Evolutionary conservation across 2,888 invertebrate species (phyloP).

Genomic region (Sipha maydis): DNA sequence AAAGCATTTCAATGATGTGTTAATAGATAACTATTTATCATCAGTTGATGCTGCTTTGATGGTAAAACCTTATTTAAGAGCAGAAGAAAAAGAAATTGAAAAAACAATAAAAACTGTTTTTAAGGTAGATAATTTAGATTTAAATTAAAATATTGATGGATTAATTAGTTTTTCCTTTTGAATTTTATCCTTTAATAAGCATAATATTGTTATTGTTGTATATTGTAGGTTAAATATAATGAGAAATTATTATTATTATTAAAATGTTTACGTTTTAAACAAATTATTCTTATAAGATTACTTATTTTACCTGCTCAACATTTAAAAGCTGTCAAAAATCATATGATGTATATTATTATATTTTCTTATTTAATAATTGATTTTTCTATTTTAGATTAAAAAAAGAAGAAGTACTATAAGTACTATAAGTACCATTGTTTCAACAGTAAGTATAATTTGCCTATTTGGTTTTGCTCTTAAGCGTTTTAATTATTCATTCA

Average conservation of each 20-base stretch:
- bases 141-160: not conserved
- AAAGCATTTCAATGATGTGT: conserved; percentile 7
- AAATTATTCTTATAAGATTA: not conserved
- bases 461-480: conserved; percentile 9
- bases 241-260: not conserved
- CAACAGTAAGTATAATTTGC: not conserved
- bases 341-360: not conserved
- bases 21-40: conserved; percentile 46
- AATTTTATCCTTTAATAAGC: not conserved
- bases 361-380: not conserved
- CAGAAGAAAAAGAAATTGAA: conserved; percentile 40
- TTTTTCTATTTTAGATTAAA: conserved; percentile 37
- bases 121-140: conserved; percentile 11
- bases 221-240: not conserved
- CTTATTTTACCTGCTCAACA: not conserved
- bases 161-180: not conserved
- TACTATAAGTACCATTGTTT: conserved; percentile 1
- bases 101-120: conserved; percentile 27
- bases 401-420: not conserved
- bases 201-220: not conserved
- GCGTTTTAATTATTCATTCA: not conserved
- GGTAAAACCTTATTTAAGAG: conserved; percentile 46
- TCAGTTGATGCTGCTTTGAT: conserved; percentile 48
- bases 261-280: not conserved
- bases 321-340: not conserved